Percentiles rank a stretch among this genome's conserved stretches.
Conservation (phyloP, 2,113 vertebrate species). For the Syngnathus typhle region DNA sequence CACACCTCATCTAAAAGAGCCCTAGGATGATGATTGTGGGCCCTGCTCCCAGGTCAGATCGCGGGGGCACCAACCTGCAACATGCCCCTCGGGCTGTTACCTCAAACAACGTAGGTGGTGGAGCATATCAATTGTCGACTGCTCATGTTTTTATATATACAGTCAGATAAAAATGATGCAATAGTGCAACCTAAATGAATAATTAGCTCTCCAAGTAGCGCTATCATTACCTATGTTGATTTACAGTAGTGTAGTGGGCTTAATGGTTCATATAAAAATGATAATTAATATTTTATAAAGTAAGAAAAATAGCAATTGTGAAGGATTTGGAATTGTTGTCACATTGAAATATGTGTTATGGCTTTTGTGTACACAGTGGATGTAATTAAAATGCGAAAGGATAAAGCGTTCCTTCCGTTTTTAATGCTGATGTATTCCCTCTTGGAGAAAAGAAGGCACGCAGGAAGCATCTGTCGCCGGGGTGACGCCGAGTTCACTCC, state of each 20-base stretch:
- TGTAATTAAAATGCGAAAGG: conserved; percentile 20
- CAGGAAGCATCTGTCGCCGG: conserved; percentile 19
- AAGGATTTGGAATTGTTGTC: conserved; percentile 20
- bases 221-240: too few species aligned
- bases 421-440: conserved; percentile 17
- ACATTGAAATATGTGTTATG: conserved; percentile 22
- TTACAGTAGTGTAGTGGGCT: too few species aligned
- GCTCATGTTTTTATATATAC: background rate
- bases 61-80: background rate
- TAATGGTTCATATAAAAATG: too few species aligned
- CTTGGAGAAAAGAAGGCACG: conserved; percentile 7
- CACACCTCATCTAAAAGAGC: conserved; percentile 4
- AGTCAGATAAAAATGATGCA: background rate
- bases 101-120: background rate
- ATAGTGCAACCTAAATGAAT: too few species aligned
- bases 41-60: background rate
- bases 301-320: conserved; percentile 38
- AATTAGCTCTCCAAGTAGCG: too few species aligned
- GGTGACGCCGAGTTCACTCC: conserved; percentile 52
- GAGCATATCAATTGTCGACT: background rate
- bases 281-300: conserved; percentile 2
- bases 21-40: background rate
- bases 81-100: background rate
- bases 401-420: conserved; percentile 19
- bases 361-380: conserved; percentile 9